Base-by-base conservation (phyloP, 2,888 invertebrate genomes). In the Agrotis puta region DNA sequence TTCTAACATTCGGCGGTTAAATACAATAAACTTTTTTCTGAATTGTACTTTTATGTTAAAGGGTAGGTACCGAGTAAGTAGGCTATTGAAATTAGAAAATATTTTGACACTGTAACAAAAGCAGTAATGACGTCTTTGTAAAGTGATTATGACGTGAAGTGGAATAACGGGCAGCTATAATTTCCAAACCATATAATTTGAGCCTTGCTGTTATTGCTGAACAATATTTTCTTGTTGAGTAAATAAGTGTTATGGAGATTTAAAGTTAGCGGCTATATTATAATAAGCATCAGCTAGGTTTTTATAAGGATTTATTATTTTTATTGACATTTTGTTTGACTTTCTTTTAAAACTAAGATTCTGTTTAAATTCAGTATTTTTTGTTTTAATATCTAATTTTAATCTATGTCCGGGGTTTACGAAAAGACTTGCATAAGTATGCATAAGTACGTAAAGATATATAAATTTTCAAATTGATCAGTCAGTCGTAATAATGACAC, bases 171-270 rank as follows among this genome's bases (percentile, higher is more conserved):
- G 61, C 70, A 45, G 74, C 56, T 58, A 62, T 82, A 63, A 69
- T 71, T 82, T 82, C 62, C 69, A 69, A 69, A 69, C 54, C 76
- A 79, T 82, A 73, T 69, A 82, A 57, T 65, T 82, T 69, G 13
- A 67, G 69, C 58, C 24, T 14, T 58, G 45, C 27, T 64, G 45
- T 70, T 69, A 77, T 69, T 67, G 20, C 43, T 77, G 62, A 39
- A 62, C 45, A 62, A 67, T 79, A 71, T 76, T 69, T 66, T 70
- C 69, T 63, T 27, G 64, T 61, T 20, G 43, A 69, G 33, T 54
- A 47, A 65, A 51, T 58, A 16, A 65, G 64, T 58, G 39, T 51
- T 64, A 48, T 50, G 65, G 54, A 50, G 18, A 66, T 64, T 65
- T 24, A 45, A 48, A 65, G 45, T 50, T 53, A 62, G 53, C 47